Evolutionary conservation across 1,140 invertebrate species (phyloP).

Genomic region (Probaryconus sp.): DNA sequence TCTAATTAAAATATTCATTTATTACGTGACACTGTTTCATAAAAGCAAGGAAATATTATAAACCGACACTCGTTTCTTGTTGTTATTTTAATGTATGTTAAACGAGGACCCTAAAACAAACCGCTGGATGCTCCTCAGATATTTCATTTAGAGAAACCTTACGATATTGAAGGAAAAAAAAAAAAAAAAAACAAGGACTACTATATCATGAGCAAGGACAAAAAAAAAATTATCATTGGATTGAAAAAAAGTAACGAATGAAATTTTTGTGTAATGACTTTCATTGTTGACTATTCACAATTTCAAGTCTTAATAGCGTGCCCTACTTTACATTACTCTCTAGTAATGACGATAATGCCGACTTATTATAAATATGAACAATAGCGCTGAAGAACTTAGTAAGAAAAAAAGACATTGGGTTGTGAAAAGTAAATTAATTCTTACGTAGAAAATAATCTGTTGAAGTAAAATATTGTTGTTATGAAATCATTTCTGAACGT

Average conservation of each 20-base stretch:
- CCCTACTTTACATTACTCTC: conserved; percentile 41
- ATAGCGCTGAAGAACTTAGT: conserved; percentile 25
- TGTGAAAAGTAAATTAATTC: conserved; percentile 41
- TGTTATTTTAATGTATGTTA: neutral
- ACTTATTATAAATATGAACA: conserved; percentile 46
- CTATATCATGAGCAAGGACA: neutral
- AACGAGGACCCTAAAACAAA: neutral
- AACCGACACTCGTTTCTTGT: too few species aligned
- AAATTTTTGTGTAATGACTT: conserved; percentile 20
- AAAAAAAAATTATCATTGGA: conserved; percentile 28
- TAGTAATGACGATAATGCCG: conserved; percentile 39
- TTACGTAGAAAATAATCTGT: conserved; percentile 37
- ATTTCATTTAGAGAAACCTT: too few species aligned
- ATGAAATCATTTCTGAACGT: conserved; percentile 32
- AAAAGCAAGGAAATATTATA: neutral
- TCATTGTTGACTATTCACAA: conserved; percentile 43
- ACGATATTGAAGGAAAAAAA: too few species aligned
- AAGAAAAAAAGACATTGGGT: conserved; percentile 27
- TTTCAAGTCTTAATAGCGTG: conserved; percentile 47
- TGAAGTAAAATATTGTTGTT: conserved; percentile 24
- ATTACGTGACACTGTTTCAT: conserved; percentile 27
- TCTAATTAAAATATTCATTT: conserved; percentile 53
- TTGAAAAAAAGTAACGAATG: conserved; percentile 36
- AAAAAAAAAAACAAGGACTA: too few species aligned
- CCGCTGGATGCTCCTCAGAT: too few species aligned